Base-by-base conservation (phyloP, 2,797 vertebrate genomes). In the Glyptemys insculpta region DNA sequence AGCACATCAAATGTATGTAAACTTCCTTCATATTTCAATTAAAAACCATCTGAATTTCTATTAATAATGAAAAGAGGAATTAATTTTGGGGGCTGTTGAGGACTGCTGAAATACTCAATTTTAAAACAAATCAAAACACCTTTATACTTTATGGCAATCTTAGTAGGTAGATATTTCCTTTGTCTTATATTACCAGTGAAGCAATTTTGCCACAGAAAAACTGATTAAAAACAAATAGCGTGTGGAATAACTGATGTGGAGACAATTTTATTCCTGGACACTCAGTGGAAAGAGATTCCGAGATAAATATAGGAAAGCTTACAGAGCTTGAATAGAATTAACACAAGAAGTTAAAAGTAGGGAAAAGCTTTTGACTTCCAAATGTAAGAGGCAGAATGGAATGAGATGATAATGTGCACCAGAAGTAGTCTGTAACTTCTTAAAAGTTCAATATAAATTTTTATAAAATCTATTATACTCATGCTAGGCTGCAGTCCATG, bases 261-360 rank as follows among this genome's bases (percentile, higher is more conserved):
- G 53, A 23, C 16, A 5, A 47, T 89, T 82, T 93, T 83, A 72
- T 94, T 82, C 59, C 41, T 91, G 25, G 11, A 10, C 80, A 76
- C 68, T 88, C 6, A 84, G 54, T 5, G 72, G 57, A 95, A 92
- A 87, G 50, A 65, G 19, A 25, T 82, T 34, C 87, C 59, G 27
- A 89, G 92, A 96, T 92, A 92, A 91, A 25, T 82, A 94, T 74
- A 65, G 4, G 5, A 76, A 47, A 76, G 41, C 25, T 76, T 47
- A 76, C 25, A 76, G 3, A n/a, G 0, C 59, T 68, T 90, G 91
- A 95, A 90, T 87, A 76, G 84, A 92, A 91, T 81, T 79, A 86
- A 92, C 56, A 25, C 89, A 94, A 91, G 89, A 59, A 91, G 79
- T 68, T 62, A 89, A 92, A 97, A 95, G 49, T 94, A 76, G 86